These are phyloP conservation scores for Valencia hispanica DNA, from an alignment of 2,797 vertebrate genomes.

Conservation along the genomic window DNA sequence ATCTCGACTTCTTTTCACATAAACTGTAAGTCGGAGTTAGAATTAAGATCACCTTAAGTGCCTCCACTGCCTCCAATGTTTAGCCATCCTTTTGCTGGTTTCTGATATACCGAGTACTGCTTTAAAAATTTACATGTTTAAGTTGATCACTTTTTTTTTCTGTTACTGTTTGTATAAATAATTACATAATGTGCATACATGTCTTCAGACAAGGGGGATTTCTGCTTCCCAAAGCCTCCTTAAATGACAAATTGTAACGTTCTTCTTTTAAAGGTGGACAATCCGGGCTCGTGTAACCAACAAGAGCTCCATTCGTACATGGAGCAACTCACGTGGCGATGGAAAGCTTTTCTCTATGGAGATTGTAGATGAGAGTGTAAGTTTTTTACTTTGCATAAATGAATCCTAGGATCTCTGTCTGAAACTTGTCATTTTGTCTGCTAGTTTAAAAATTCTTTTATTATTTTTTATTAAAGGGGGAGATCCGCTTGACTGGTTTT, in stretches of 20 bases:
- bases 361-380: constrained; percentile 95
- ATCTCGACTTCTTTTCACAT: no score
- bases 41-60: no score
- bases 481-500: constrained; percentile 95
- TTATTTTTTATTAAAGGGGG: constrained; percentile 81
- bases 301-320: constrained; percentile 92
- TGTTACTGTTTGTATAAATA: no score
- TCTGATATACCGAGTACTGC: no score
- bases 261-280: constrained; percentile 87
- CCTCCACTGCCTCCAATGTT: no score
- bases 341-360: constrained; percentile 98
- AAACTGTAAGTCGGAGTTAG: no score
- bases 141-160: no score
- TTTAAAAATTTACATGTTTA: no score
- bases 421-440: not conserved
- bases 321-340: constrained; percentile 97
- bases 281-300: constrained; percentile 95
- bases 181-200: not conserved
- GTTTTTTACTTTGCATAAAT: constrained; percentile 42
- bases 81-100: no score
- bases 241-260: not conserved
- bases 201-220: not conserved
- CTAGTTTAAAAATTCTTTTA: not conserved
- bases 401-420: not conserved
- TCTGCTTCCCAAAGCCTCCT: not conserved